Evolutionary conservation across 2,888 invertebrate species (phyloP).

Genomic region (Rotaria socialis): DNA sequence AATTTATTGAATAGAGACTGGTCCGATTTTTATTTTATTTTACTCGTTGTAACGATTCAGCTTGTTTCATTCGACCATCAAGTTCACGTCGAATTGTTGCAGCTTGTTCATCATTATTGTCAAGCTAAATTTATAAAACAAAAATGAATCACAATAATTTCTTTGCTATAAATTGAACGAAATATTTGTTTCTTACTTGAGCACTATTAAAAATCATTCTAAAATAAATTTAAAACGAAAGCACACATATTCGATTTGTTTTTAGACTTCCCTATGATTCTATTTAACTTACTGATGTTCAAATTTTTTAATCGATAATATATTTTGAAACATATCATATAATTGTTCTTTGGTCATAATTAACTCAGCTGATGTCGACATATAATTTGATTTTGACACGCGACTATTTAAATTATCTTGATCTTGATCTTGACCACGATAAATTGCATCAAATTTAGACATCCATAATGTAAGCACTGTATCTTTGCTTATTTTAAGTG

Average conservation of each 20-base stretch:
- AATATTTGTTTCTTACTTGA: constrained; percentile 66
- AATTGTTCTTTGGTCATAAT: constrained; percentile 97
- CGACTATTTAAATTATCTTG: constrained; percentile 49
- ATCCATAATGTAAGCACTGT: constrained; percentile 98
- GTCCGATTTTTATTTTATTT: background rate
- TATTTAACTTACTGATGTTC: constrained; percentile 75
- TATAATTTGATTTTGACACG: constrained; percentile 55
- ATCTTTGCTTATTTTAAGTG: constrained; percentile 80
- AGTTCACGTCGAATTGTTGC: constrained; percentile 96
- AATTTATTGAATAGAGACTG: too few species aligned
- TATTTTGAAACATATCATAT: constrained; percentile 99
- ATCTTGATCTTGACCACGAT: constrained; percentile 65
- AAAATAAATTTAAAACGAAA: background rate
- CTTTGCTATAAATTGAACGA: too few species aligned
- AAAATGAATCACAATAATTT: too few species aligned
- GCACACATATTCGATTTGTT: too few species aligned
- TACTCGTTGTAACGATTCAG: constrained; percentile 94
- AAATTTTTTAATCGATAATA: constrained; percentile 95
- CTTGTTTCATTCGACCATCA: constrained; percentile 91
- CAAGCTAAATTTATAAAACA: constrained; percentile 69
- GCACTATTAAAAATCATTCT: constrained; percentile 86
- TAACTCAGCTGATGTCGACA: constrained; percentile 67
- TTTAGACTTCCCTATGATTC: too few species aligned
- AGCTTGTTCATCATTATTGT: constrained; percentile 98
- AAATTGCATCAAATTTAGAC: constrained; percentile 94